These are phyloP conservation scores for Tetragnatha montana DNA, from an alignment of 2,888 invertebrate genomes.

Conservation along the genomic window DNA sequence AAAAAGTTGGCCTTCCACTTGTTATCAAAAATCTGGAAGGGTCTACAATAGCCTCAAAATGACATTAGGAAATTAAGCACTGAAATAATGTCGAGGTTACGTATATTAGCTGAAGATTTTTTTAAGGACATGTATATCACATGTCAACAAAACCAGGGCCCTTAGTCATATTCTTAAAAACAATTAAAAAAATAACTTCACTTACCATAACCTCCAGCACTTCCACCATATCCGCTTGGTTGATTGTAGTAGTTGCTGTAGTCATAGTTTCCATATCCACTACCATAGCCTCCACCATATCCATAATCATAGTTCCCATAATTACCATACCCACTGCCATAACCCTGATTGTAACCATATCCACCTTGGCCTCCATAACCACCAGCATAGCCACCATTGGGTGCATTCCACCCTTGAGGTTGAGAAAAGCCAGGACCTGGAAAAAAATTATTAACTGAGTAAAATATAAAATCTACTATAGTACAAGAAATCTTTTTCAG, in stretches of 20 bases:
- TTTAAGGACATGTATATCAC: no score
- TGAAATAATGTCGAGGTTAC: no score
- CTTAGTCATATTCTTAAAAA: neutral
- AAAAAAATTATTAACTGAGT: neutral
- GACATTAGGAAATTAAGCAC: no score
- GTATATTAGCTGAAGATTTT: no score
- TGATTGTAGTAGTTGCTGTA: slow-evolving; percentile 77
- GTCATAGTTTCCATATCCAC: slow-evolving; percentile 81
- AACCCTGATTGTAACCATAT: slow-evolving; percentile 72
- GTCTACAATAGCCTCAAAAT: no score
- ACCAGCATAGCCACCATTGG: slow-evolving; percentile 42
- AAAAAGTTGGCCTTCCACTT: no score
- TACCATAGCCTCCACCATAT: slow-evolving; percentile 79
- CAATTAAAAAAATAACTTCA: neutral
- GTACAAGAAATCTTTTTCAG: no score
- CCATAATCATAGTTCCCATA: slow-evolving; percentile 77
- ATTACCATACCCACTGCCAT: slow-evolving; percentile 73
- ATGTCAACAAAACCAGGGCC: neutral
- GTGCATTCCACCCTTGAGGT: slow-evolving; percentile 67
- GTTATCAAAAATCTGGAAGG: no score
- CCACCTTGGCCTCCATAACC: slow-evolving; percentile 65
- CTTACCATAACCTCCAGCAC: slow-evolving; percentile 59
- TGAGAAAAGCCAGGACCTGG: slow-evolving; percentile 63
- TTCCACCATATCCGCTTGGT: slow-evolving; percentile 67
- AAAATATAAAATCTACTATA: no score